phyloP scores from a whole-genome alignment of 35 echinoderm and acorn worm genomes.

The Ptychodera flava region DNA sequence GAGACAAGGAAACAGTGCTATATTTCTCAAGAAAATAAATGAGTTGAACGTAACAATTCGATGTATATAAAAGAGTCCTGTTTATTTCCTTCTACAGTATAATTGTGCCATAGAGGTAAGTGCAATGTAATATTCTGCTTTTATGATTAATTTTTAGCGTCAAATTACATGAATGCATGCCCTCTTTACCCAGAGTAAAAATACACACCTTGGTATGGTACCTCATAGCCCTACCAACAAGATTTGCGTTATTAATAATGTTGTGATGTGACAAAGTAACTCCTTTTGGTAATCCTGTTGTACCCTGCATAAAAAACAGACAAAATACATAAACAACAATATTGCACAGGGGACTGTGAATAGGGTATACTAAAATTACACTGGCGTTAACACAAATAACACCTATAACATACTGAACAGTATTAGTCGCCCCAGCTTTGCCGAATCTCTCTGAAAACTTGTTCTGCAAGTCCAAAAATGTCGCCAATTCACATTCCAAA shows the following conservation, averaged over 20 bases:
- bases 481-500: too few relatives aligned
- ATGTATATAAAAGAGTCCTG: background rate
- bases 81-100: background rate
- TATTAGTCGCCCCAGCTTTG: too few relatives aligned
- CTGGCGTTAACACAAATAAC: too few relatives aligned
- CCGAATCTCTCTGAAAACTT: too few relatives aligned
- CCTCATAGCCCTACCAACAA: slow-evolving; percentile 26
- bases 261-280: slow-evolving; percentile 71
- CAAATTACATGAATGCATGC: background rate
- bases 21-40: background rate
- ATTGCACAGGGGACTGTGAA: too few relatives aligned
- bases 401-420: too few relatives aligned
- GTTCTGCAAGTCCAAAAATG: too few relatives aligned
- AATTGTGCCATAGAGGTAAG: background rate
- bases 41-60: background rate
- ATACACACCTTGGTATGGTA: slow-evolving; percentile 20
- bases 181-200: too few relatives aligned
- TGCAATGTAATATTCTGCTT: background rate
- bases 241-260: slow-evolving; percentile 50
- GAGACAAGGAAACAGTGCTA: too few relatives aligned
- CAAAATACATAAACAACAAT: too few relatives aligned
- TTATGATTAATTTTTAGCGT: background rate
- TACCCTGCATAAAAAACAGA: slow-evolving; percentile 35
- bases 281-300: slow-evolving; percentile 75
- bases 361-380: too few relatives aligned